Base-by-base conservation (phyloP, 2,888 invertebrate genomes). In the Bugulina stolonifera region DNA sequence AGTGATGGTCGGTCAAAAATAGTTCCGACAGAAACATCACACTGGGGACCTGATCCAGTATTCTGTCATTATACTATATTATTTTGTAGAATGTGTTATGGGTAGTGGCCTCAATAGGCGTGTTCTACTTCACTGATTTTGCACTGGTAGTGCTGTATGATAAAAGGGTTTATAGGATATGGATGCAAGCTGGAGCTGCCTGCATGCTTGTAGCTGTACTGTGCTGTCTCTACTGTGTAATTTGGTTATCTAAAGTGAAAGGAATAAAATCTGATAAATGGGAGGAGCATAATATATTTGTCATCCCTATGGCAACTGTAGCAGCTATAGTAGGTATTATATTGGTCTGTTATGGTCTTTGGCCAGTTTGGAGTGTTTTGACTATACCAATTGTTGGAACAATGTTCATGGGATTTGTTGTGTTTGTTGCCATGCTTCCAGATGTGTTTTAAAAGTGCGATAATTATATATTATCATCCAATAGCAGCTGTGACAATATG, bases 221-320 rank as follows among this genome's bases (percentile, higher is more conserved):
- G 22, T 81, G 83, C 71, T 82, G 79, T 2, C 52, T 77, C 5
- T 84, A 82, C 75, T 77, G 83, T 22, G 80, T 83, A 43, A 73
- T 82, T 0, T 83, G 79, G 76, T 74, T 82, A 69, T 79, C 80
- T 0, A 79, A 74, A 52, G 76, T 81, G 64, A 81, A 81, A 77
- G 81, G 81, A 72, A 74, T 83, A 5, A 75, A 74, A 55, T 77
- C 81, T 25, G 81, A 82, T 71, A 77, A 82, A 35, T 84, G 84
- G 84, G 83, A 83, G 73, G 76, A 75, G 54, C 73, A 72, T 3
- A 81, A 81, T 73, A 83, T 83, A 2, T 76, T 79, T 35, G 80
- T 80, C 35, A 82, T 84, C 72, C 84, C 84, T 5, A 73, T 81
- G 54, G 83, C 84, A 1, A 83, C 83, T n/a, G 82, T 79, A 10